Conservation (phyloP, 2,113 vertebrate species). For the Lathamus discolor region DNA sequence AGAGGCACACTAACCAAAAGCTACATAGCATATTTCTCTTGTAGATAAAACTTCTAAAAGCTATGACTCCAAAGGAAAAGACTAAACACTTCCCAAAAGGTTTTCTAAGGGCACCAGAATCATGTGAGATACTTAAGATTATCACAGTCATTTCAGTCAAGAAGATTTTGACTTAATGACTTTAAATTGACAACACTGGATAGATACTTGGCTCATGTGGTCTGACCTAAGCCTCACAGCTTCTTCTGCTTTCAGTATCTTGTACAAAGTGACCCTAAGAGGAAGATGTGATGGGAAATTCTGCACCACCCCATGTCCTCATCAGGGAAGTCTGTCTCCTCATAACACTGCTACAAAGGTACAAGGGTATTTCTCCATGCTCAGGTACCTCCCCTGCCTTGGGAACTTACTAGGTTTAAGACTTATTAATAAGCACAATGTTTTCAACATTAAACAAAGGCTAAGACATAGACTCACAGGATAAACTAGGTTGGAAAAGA, state of each 20-base stretch:
- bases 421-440: not conserved
- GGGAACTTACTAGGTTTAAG: not conserved
- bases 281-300: not conserved
- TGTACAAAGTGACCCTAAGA: not conserved
- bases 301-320: not conserved
- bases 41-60: not conserved
- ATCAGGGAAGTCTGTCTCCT: not conserved
- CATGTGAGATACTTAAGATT: not conserved
- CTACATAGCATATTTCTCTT: not conserved
- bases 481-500: not conserved
- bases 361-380: not conserved
- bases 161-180: not conserved
- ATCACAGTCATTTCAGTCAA: not conserved
- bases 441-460: not conserved
- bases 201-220: not conserved
- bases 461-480: not conserved
- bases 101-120: not conserved
- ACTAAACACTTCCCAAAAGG: not conserved
- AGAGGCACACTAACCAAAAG: not conserved
- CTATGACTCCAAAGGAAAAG: not conserved
- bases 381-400: not conserved
- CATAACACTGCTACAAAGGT: fast-evolving
- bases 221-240: not conserved
- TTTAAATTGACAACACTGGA: not conserved
- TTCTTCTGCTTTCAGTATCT: not conserved